phyloP scores from a whole-genome alignment of 2,888 invertebrate genomes.

The Microplitis manilae region DNA sequence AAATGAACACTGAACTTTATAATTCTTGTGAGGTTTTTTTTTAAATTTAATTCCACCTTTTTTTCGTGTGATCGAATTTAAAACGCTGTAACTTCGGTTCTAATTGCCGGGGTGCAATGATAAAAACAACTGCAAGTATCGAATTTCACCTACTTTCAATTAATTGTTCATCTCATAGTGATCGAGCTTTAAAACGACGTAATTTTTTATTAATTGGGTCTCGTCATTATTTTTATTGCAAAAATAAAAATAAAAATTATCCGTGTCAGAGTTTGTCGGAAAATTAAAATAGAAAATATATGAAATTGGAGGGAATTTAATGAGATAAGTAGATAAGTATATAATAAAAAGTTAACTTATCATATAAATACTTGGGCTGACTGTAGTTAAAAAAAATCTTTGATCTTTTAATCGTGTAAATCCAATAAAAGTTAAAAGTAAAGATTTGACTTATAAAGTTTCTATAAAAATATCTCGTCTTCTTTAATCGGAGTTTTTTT shows the following conservation, averaged over 20 bases:
- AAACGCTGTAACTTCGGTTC: too few species aligned
- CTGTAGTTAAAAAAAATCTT: not conserved
- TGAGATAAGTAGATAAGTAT: not conserved
- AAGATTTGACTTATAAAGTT: not conserved
- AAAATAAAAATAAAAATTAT: not conserved
- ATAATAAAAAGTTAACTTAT: not conserved
- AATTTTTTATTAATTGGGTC: too few species aligned
- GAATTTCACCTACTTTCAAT: too few species aligned
- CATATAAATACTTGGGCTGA: not conserved
- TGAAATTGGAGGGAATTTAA: too few species aligned
- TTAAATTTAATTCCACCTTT: too few species aligned
- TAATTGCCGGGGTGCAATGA: too few species aligned
- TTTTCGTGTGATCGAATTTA: too few species aligned
- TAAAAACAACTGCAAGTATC: too few species aligned
- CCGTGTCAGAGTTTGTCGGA: too few species aligned
- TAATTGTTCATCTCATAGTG: too few species aligned
- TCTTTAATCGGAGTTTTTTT: not conserved
- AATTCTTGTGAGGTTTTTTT: not conserved
- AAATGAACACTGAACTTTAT: not conserved
- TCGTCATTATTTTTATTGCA: not conserved
- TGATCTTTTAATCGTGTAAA: constrained; percentile 16
- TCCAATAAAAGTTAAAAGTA: not conserved
- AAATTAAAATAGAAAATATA: too few species aligned
- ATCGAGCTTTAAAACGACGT: too few species aligned
- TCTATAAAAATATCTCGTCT: not conserved